Evolutionary conservation across 1,140 invertebrate species (phyloP), one percentile per base, ranked within the genome.

Genomic region (Heliconius melpomene): DNA sequence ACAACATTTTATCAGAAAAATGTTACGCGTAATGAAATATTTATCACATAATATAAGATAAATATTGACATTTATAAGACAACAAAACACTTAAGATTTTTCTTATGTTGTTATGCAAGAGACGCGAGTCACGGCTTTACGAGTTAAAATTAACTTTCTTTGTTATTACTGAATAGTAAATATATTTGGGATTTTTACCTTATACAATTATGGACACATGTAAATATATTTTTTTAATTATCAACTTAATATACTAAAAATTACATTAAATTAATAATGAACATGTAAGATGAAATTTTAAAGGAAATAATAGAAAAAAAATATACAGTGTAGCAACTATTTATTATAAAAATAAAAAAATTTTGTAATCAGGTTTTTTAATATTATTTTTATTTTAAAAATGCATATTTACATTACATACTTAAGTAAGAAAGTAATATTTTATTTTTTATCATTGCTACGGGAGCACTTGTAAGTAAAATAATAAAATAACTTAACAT

Each of bases 21-120:
- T 13, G n/a, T 66, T 66, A 29, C 26, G 13, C 23, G 11, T 66
- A 66, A 66, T 29, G 60, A 66, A 66, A 66, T 26, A 66, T 66
- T 66, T 66, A 66, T 66, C 60, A 16, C 9, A 66, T 7, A 66
- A 66, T 66, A 66, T 16, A 66, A 66, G 60, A 66, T 66, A 66
- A 66, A 66, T 66, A 66, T 66, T 16, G 60, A 26, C 60, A 66
- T 66, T 16, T 2, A 26, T 26, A 66, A 29, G 60, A 66, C 60
- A 66, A 66, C 26, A 66, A 57, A 29, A 66, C 60, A 66, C 60
- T 66, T 16, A 2, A 16, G 13, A 13, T 16, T 66, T 7, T 60
- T 20, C 54, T 26, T 29, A 66, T 7, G 26, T 29, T 29, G 3
- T 66, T 26, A 26, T 66, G 13, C 29, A 66, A 66, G 13, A 29